A percentile compares a stretch with the other conserved stretches of the same genome.
Conservation (phyloP, 2,888 invertebrate species). For the Aradus depressus region DNA sequence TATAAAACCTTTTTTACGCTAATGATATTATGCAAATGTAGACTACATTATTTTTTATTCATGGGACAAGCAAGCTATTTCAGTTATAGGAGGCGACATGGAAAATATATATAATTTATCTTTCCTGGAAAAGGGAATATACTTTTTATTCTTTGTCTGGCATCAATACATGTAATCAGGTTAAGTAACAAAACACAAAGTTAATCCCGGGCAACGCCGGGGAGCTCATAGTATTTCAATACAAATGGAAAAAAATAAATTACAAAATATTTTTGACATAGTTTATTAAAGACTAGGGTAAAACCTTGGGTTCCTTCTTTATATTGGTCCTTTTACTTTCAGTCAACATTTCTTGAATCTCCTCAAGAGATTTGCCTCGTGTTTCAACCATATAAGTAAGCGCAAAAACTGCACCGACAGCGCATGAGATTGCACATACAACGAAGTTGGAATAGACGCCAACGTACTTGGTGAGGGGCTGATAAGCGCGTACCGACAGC, state of each 20-base stretch:
- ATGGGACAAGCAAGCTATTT: too few species aligned
- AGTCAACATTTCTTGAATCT: slow-evolving; percentile 45
- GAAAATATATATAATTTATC: too few species aligned
- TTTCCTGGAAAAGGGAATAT: too few species aligned
- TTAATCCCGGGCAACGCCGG: too few species aligned
- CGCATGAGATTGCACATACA: slow-evolving; percentile 47
- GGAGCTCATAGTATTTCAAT: not conserved
- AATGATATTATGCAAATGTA: too few species aligned
- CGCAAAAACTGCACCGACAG: slow-evolving; percentile 38
- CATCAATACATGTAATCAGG: too few species aligned
- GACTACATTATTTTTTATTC: too few species aligned
- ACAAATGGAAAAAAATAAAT: not conserved
- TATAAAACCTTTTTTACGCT: too few species aligned
- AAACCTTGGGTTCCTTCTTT: slow-evolving; percentile 1
- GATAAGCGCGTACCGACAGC: slow-evolving; percentile 46
- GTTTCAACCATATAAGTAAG: slow-evolving; percentile 54
- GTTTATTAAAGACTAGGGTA: not conserved
- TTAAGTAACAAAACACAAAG: too few species aligned
- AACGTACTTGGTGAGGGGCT: slow-evolving; percentile 46
- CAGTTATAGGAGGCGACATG: too few species aligned
- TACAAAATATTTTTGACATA: slow-evolving; percentile 1
- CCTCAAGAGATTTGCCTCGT: slow-evolving; percentile 55
- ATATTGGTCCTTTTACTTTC: slow-evolving; percentile 6
- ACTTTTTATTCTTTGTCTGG: too few species aligned
- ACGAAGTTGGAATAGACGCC: slow-evolving; percentile 56